Base-by-base conservation (phyloP, 2,888 invertebrate species). In the Eupithecia insigniata region DNA sequence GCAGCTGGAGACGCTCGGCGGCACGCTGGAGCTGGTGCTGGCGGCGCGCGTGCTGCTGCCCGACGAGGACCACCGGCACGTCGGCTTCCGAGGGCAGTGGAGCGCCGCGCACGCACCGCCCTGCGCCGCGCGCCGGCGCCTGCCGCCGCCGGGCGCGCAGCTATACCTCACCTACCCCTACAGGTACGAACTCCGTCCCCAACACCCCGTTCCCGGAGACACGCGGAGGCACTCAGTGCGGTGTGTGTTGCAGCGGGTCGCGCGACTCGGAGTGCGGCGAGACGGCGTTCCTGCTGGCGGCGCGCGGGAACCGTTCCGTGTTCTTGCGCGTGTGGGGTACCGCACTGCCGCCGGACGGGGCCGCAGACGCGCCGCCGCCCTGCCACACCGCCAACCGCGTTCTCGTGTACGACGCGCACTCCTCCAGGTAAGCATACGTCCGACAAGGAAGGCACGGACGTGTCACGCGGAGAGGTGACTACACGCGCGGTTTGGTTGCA, bases 291-390 rank as follows among this genome's bases (percentile, higher is more conserved):
- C 92, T 97, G 77, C 95, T 98, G 70, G 96, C 96, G 85, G 97
- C 97, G 2, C 95, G 97, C 75, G 96, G 96, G 76, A 97, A 97
- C 85, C 96, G 97, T 67, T 97, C 97, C 58, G 95, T 98, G 71
- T 98, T 97, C 87, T 93, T 98, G 72, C 95, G 97, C 78, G 97
- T 97, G 61, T 97, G 97, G 97, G 98, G 98, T 64, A 96, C 96
- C 79, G 96, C 97, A 83, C 86, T 97, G 78, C 96, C 97, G 78
- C 84, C 96, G 69, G 95, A 96, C 0, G 96, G 95, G 80, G 96
- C 95, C 80, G 89, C 95, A 26, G 96, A 96, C 79, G 94, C 95
- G 3, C 95, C 95, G 2, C 95, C 95, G 75, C 95, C 96, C 74
- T 98, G 98, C 86, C 96, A 96, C 70, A 97, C 97, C 22, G 91